Percentiles rank a stretch among this genome's conserved stretches.
Evolutionary conservation across 2,113 vertebrate species (phyloP).

Genomic region (Girardinichthys multiradiatus): DNA sequence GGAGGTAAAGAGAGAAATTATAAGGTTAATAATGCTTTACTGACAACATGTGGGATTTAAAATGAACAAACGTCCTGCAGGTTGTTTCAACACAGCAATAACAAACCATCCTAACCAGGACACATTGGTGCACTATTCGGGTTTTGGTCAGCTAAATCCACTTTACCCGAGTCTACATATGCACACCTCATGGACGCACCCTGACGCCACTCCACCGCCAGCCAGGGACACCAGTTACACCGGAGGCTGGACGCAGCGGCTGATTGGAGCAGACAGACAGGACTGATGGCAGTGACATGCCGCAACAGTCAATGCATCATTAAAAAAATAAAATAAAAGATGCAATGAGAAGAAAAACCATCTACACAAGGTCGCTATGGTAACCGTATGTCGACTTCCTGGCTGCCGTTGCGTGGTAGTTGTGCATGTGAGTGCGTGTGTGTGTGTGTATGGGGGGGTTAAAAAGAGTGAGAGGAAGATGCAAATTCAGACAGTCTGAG

Average conservation of each 20-base stretch:
- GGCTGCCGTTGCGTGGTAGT: conserved; percentile 79
- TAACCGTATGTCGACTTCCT: conserved; percentile 93
- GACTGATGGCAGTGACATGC: conserved; percentile 83
- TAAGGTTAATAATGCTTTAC: conserved; percentile 19
- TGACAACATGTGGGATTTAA: neutral
- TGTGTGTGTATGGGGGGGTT: neutral
- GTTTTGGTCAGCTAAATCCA: conserved; percentile 48
- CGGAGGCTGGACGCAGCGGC: conserved; percentile 80
- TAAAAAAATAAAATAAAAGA: conserved; percentile 83
- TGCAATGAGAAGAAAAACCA: conserved; percentile 50
- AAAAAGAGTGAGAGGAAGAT: conserved; percentile 79
- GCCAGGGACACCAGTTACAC: conserved; percentile 77
- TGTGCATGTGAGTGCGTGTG: conserved; percentile 25
- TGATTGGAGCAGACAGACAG: conserved; percentile 85
- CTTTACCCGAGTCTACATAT: conserved; percentile 27
- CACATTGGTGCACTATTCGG: conserved; percentile 25
- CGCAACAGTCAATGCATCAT: conserved; percentile 89
- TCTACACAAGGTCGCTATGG: conserved; percentile 94
- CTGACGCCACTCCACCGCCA: conserved; percentile 60
- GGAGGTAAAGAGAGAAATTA: conserved; percentile 21
- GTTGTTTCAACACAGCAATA: neutral
- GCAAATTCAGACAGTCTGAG: conserved; percentile 98
- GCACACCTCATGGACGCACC: conserved; percentile 12
- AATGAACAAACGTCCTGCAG: neutral
- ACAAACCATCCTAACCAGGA: conserved; percentile 43